These are phyloP conservation scores for Empidonax traillii DNA, from an alignment of 2,113 vertebrate genomes.

Conservation along the genomic window DNA sequence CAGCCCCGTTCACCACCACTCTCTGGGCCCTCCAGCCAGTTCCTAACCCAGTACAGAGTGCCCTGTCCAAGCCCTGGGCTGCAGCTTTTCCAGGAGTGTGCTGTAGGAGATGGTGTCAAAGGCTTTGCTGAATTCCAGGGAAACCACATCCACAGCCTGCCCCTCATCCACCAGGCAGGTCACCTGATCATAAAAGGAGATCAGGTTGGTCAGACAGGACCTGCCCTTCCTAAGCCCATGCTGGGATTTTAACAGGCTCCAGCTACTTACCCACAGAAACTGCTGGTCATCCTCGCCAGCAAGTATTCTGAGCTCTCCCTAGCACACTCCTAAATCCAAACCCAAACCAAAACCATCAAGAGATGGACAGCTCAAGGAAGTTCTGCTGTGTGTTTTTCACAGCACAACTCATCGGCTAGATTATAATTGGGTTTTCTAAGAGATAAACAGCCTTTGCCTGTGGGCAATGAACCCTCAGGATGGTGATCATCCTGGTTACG, in stretches of 20 bases:
- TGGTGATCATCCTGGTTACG: neutral
- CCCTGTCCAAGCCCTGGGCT: neutral
- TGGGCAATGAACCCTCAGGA: neutral
- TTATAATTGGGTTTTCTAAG: neutral
- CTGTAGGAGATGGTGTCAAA: neutral
- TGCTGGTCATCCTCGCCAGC: neutral
- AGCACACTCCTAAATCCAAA: neutral
- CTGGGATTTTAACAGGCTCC: neutral
- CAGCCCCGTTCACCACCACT: neutral
- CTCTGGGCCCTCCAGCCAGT: neutral
- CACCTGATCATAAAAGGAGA: neutral
- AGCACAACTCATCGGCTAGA: neutral
- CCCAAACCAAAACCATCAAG: neutral
- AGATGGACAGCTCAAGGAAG: neutral
- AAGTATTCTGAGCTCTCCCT: neutral
- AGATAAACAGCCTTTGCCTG: neutral
- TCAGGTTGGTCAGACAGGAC: neutral
- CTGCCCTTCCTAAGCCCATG: neutral
- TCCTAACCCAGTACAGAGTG: neutral
- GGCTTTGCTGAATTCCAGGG: neutral
- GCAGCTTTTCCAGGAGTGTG: neutral
- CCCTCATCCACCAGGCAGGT: neutral
- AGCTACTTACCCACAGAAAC: neutral
- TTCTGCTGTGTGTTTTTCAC: neutral
- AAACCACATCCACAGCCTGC: neutral